phyloP scores from a whole-genome alignment of 2,113 vertebrate species.

The Cinclus mexicanus region DNA sequence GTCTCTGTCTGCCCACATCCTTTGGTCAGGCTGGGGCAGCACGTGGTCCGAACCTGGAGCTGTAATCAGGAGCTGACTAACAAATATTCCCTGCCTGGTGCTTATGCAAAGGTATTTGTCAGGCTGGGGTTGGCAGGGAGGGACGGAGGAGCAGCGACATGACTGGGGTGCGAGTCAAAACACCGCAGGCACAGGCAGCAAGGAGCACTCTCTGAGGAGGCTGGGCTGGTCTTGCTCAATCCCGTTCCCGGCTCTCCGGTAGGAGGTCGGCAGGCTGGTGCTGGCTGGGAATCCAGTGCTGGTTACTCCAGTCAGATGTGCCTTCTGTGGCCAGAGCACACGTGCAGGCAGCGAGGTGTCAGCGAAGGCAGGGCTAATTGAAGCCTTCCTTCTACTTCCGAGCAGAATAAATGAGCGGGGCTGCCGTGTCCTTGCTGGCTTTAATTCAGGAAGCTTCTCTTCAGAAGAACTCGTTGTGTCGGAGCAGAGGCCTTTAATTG shows the following conservation, averaged over 20 bases:
- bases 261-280: background rate
- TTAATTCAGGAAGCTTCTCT: background rate
- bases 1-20: background rate
- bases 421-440: background rate
- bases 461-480: background rate
- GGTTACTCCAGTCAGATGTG: background rate
- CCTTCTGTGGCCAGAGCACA: background rate
- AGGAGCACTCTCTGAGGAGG: background rate
- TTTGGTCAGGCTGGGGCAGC: background rate
- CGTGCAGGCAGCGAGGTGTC: background rate
- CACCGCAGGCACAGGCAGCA: background rate
- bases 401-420: background rate
- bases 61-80: background rate
- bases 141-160: background rate
- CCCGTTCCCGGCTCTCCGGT: fast-evolving
- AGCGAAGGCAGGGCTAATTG: background rate
- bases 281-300: background rate
- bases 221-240: background rate
- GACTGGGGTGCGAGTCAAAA: background rate
- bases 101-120: background rate
- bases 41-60: fast-evolving
- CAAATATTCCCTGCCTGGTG: background rate
- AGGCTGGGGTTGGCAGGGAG: background rate
- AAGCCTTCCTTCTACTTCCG: background rate
- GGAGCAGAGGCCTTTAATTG: background rate